Evolutionary conservation across 2,113 vertebrate species (phyloP).

Genomic region (Vulpes ferrilata): DNA sequence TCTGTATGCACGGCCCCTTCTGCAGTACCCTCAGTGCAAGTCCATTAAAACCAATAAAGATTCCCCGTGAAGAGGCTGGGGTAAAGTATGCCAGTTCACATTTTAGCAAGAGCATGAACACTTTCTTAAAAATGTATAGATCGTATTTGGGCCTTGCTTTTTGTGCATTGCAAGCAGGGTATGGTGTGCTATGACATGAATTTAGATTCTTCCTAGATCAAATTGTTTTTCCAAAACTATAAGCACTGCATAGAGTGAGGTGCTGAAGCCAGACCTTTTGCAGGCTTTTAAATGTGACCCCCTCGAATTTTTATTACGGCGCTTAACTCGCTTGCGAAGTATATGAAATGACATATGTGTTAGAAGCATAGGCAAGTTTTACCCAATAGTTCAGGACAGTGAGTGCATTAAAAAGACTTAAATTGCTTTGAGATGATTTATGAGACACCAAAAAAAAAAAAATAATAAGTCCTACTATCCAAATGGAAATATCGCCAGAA

Average conservation of each 20-base stretch:
- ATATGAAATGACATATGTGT: not conserved
- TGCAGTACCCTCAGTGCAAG: conserved; percentile 46
- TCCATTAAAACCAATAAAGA: conserved; percentile 71
- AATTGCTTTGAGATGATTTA: not conserved
- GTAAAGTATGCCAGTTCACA: conserved; percentile 68
- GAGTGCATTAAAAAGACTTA: not conserved
- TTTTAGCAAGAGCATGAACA: conserved; percentile 61
- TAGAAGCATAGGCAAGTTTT: conserved; percentile 15
- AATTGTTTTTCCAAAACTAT: conserved; percentile 19
- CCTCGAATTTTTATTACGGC: not conserved
- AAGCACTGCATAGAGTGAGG: not conserved
- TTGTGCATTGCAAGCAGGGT: not conserved
- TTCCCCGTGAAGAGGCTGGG: conserved; percentile 70
- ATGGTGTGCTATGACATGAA: not conserved
- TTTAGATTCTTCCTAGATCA: conserved; percentile 46
- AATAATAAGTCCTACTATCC: not conserved
- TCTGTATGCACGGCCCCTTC: conserved; percentile 40
- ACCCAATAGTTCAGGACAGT: not conserved
- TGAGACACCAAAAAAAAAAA: not conserved
- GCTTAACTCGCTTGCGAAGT: conserved; percentile 10
- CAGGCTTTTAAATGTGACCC: conserved; percentile 5
- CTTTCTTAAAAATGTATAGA: conserved; percentile 54
- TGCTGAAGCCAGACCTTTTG: not conserved
- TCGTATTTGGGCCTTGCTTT: conserved; percentile 54
- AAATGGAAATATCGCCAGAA: conserved; percentile 56